Percentiles rank a stretch among this genome's conserved stretches.
Evolutionary conservation across 2,888 invertebrate species (phyloP).

Genomic region (Uloborus plumipes): DNA sequence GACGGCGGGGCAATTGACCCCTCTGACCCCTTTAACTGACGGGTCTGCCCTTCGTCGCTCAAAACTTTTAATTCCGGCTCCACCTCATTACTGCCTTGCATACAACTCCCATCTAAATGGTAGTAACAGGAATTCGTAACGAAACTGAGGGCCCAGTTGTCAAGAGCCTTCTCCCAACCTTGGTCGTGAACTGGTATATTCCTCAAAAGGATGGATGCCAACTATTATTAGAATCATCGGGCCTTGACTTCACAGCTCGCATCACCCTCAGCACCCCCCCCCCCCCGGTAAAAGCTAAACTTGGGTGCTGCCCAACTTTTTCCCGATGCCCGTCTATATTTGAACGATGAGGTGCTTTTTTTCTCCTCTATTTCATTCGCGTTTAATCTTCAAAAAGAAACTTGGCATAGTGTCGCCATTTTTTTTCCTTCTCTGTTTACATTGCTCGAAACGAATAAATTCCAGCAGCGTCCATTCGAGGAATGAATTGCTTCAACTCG

Average conservation of each 20-base stretch:
- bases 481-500: no score
- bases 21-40: no score
- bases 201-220: conserved; percentile 5
- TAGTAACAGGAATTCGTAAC: no score
- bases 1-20: no score
- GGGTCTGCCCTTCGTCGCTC: no score
- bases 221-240: conserved; percentile 40
- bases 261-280: background rate
- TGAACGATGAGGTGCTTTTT: conserved; percentile 55
- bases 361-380: background rate
- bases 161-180: conserved; percentile 1
- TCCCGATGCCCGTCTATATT: conserved; percentile 58
- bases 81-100: no score
- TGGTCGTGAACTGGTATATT: conserved; percentile 37
- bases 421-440: background rate
- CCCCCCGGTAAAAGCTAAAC: conserved; percentile 13
- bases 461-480: no score
- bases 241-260: conserved; percentile 41
- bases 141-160: no score
- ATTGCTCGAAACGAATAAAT: no score
- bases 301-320: conserved; percentile 42
- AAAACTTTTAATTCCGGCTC: no score
- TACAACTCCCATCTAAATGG: no score
- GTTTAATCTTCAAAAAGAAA: conserved; percentile 25
- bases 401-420: conserved; percentile 23